These are phyloP conservation scores for Geodia barretti DNA, from an alignment of 37 sponge, comb jelly and placozoan genomes.

Conservation along the genomic window DNA sequence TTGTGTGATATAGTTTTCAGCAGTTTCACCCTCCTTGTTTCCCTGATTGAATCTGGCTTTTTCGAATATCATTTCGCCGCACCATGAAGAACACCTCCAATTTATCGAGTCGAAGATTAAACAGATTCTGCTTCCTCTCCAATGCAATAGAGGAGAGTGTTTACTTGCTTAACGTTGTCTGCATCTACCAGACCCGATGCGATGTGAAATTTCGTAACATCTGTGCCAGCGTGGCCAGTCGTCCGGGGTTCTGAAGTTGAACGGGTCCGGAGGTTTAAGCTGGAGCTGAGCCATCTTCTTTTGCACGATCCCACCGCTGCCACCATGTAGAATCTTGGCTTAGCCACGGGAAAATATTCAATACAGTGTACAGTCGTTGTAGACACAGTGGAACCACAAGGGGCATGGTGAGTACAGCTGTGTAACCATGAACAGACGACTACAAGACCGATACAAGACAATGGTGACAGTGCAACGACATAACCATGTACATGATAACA, in stretches of 20 bases:
- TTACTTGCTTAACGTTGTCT: neutral
- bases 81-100: no score
- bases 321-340: conserved; percentile 38
- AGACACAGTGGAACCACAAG: no score
- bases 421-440: no score
- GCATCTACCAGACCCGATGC: conserved; percentile 12
- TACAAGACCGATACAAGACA: no score
- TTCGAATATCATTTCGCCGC: conserved; percentile 32
- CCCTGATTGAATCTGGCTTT: conserved; percentile 21
- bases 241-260: conserved; percentile 21
- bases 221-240: conserved; percentile 29
- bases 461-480: no score
- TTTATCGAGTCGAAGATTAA: conserved; percentile 26
- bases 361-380: no score
- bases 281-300: no score
- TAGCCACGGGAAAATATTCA: no score
- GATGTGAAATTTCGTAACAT: neutral
- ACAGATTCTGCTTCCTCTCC: conserved; percentile 32
- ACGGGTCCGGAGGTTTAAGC: conserved; percentile 14
- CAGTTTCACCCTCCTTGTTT: conserved; percentile 16
- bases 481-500: no score
- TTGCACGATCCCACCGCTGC: conserved; percentile 27
- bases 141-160: no score
- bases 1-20: conserved; percentile 14
- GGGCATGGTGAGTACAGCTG: no score